Base-by-base conservation (phyloP, 2,888 invertebrate species). In the Protodeltote pygarga region DNA sequence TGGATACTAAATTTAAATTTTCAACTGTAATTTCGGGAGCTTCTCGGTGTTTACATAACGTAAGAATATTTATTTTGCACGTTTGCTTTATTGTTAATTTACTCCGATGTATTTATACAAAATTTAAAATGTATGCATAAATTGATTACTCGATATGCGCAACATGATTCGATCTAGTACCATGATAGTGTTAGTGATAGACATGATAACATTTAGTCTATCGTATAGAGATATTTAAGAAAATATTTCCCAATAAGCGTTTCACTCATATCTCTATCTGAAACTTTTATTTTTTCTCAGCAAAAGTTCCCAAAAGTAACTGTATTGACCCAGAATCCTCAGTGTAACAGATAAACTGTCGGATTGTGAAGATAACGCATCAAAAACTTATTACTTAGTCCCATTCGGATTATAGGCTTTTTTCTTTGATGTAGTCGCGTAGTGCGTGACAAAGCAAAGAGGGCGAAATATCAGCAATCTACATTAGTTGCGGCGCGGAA, bases 371-470 rank as follows among this genome's bases (percentile, higher is more conserved):
- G 73, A 78, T 75, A 74, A 73, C 70, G 64, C 71, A 71, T 74
- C 69, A 70, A 69, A 71, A 79, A 79, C 78, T 79, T 79, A 78
- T 81, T 79, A 77, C 81, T 81, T 78, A 76, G 73, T 65, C 64
- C 62, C 61, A 63, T 68, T 69, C 63, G 70, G 74, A 80, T 78
- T 75, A 75, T 69, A 45, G 68, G 60, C 54, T 66, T 62, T 64
- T 65, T 69, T 62, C 72, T 79, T 81, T 81, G 79, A 79, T 79
- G 77, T 78, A 51, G 64, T 47, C 68, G 65, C 63, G 28, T 57
- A 55, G 64, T 58, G 71, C 70, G 73, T 71, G 71, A 75, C 71
- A 71, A 67, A 68, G 73, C 65, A 55, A 69, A 61, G 59, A 61
- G 55, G 66, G 55, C 44, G 50, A 66, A 61, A 63, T 73, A 71